Conservation (phyloP, 23 tunicate genomes). For the Diplosoma virens region DNA sequence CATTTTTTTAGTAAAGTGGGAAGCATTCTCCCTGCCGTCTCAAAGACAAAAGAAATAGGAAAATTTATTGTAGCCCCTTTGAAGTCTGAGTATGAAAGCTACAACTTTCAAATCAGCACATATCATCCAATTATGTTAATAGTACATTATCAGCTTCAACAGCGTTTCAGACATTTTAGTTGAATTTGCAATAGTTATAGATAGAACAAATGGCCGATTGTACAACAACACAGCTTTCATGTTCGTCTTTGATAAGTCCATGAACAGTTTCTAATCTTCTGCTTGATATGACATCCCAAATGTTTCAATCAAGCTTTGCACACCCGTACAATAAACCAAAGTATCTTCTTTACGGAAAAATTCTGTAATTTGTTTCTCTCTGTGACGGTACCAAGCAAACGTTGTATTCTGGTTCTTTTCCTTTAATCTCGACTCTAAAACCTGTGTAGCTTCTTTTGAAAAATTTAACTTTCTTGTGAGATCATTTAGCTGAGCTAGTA, state of each 20-base stretch:
- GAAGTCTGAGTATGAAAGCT: not conserved
- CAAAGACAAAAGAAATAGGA: too few species aligned
- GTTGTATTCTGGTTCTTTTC: slow-evolving; percentile 31
- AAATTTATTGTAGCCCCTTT: not conserved
- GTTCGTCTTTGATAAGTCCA: not conserved
- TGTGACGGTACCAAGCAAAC: slow-evolving; percentile 31
- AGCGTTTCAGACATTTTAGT: not conserved
- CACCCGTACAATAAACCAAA: not conserved
- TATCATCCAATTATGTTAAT: not conserved
- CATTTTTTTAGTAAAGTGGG: slow-evolving; percentile 2
- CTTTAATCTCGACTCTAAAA: slow-evolving; percentile 19
- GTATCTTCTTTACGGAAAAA: slow-evolving; percentile 4
- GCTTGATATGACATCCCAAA: not conserved
- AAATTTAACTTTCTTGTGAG: slow-evolving; percentile 39
- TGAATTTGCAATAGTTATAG: not conserved
- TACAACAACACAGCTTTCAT: slow-evolving; percentile 10
- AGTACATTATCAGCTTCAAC: too few species aligned
- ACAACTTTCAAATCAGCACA: slow-evolving; percentile 15
- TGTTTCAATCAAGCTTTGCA: slow-evolving; percentile 2
- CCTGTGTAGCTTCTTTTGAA: slow-evolving; percentile 24
- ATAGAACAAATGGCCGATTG: too few species aligned
- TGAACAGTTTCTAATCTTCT: slow-evolving; percentile 5
- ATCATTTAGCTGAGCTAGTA: slow-evolving; percentile 11
- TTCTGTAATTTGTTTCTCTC: slow-evolving; percentile 4
- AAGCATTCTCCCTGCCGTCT: slow-evolving; percentile 3